Conservation (phyloP, 2,113 vertebrate species). For the Ctenodactylus gundi region DNA sequence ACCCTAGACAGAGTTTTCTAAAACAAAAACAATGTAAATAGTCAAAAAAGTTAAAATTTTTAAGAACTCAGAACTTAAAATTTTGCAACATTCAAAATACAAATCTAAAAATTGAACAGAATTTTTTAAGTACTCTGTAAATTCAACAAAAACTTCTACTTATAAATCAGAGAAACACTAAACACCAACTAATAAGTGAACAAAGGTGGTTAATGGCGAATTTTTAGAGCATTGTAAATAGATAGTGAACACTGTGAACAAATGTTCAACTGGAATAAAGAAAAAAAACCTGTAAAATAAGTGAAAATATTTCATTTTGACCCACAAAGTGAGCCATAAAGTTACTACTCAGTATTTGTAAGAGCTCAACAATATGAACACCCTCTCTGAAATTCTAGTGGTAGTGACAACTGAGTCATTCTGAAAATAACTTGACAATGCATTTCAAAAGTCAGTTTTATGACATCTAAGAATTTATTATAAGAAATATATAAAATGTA, state of each 20-base stretch:
- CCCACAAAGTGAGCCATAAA: not conserved
- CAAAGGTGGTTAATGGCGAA: not conserved
- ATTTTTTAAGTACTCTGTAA: not conserved
- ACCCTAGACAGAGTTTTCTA: not conserved
- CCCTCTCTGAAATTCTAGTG: not conserved
- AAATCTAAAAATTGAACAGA: conserved; percentile 4
- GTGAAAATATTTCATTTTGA: not conserved
- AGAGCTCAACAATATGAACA: not conserved
- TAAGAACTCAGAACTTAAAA: not conserved
- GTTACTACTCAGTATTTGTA: not conserved
- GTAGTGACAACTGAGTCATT: not conserved
- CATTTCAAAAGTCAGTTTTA: not conserved
- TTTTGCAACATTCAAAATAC: not conserved
- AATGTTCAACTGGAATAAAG: not conserved
- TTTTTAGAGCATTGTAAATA: not conserved
- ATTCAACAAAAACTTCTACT: not conserved
- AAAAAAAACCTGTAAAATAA: not conserved
- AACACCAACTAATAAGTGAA: not conserved
- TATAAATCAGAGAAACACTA: not conserved
- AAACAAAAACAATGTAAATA: not conserved
- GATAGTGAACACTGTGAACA: not conserved
- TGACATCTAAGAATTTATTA: not conserved
- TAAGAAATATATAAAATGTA: not conserved
- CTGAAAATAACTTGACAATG: not conserved
- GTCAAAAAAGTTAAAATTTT: not conserved